A percentile compares a stretch with the other conserved stretches of the same genome.
Conservation (phyloP, 2,797 vertebrate species). For the Myotis myotis region DNA sequence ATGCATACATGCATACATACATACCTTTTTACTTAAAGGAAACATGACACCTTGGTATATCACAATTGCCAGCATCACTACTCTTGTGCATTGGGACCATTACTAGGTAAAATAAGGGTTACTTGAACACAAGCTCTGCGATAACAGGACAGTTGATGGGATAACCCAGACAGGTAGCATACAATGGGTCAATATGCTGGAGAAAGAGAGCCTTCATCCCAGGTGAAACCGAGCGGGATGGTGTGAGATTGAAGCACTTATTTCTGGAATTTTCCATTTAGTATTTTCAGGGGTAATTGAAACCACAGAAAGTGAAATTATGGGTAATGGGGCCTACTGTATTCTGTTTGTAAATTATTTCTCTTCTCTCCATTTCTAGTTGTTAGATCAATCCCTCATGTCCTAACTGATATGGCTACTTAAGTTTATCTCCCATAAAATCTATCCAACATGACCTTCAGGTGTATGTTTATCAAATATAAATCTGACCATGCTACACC, state of each 20-base stretch:
- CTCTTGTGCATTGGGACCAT: not conserved
- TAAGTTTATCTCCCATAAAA: not conserved
- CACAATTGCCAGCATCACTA: not conserved
- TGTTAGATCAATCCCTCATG: not conserved
- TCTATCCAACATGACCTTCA: not conserved
- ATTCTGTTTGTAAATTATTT: not conserved
- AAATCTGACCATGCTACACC: not conserved
- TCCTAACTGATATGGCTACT: not conserved
- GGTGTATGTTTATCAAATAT: not conserved
- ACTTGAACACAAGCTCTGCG: not conserved
- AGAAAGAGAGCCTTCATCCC: not conserved
- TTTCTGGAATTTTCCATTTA: not conserved
- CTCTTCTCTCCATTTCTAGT: not conserved
- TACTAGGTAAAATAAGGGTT: not conserved
- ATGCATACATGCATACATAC: not conserved
- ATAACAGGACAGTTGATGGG: not conserved
- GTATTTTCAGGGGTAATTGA: not conserved
- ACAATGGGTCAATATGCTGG: not conserved
- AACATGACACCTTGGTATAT: not conserved
- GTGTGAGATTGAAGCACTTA: not conserved
- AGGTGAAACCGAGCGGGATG: not conserved
- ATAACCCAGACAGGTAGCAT: not conserved
- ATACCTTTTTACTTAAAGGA: not conserved
- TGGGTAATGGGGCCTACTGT: not conserved
- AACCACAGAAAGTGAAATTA: not conserved